Conservation (phyloP, 2,797 vertebrate species). For the Bovichtus diacanthus region DNA sequence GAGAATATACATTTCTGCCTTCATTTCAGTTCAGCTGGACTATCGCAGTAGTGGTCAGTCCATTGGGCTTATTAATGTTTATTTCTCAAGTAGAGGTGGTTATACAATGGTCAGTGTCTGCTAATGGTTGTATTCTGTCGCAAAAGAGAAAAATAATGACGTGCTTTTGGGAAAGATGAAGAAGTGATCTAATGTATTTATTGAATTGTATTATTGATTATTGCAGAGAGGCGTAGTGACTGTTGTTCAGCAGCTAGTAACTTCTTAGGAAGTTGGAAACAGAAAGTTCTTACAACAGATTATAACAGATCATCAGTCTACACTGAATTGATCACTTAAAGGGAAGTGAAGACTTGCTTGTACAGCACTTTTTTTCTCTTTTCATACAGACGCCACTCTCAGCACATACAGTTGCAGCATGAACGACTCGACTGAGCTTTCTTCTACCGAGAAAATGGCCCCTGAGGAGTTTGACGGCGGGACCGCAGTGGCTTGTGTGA, state of each 20-base stretch:
- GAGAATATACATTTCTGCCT: not conserved
- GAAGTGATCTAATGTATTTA: not conserved
- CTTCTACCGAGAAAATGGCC: not conserved
- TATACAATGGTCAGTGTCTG: not conserved
- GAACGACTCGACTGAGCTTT: not conserved
- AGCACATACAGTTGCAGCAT: conserved; percentile 6
- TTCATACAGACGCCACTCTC: not conserved
- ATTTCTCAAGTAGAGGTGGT: not conserved
- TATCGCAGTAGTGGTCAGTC: not conserved
- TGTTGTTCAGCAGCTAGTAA: not conserved
- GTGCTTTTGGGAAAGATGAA: not conserved
- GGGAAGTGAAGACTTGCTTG: conserved; percentile 39
- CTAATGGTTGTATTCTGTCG: not conserved
- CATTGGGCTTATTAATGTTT: not conserved
- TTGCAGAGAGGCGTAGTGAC: not conserved
- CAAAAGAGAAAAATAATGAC: not conserved
- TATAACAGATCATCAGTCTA: not conserved
- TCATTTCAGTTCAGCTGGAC: not conserved
- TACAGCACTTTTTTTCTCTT: conserved; percentile 24
- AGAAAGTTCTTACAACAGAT: too few species aligned
- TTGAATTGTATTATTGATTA: not conserved
- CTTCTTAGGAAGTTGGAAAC: not conserved
- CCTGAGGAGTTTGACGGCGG: not conserved
- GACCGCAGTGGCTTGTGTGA: conserved; percentile 58
- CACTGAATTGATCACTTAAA: too few species aligned